Percentiles rank a stretch among this genome's conserved stretches.
phyloP scores from a whole-genome alignment of 2,113 vertebrate genomes.

The Dipodomys merriami region DNA sequence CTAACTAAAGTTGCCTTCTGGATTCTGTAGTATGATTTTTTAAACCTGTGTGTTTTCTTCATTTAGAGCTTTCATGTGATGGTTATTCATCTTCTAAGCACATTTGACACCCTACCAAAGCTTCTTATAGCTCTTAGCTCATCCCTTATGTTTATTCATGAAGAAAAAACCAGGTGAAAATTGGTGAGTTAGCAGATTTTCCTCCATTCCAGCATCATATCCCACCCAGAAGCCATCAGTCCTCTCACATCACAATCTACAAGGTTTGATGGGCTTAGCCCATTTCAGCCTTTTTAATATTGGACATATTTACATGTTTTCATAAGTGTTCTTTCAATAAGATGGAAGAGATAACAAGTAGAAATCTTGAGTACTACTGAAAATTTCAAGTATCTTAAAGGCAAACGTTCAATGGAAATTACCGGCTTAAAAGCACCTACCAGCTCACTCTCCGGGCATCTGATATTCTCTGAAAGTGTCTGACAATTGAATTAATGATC shows the following conservation, averaged over 20 bases:
- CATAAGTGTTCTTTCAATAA: background rate
- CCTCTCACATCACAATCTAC: background rate
- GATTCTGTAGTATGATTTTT: slow-evolving; percentile 41
- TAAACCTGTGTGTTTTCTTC: background rate
- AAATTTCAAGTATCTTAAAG: background rate
- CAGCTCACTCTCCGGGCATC: background rate
- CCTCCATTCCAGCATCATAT: background rate
- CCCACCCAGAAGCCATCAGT: background rate
- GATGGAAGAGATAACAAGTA: background rate
- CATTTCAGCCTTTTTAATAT: background rate
- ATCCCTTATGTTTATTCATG: background rate
- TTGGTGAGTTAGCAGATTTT: background rate
- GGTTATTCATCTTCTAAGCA: slow-evolving; percentile 46
- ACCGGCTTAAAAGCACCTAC: background rate
- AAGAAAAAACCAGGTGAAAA: background rate
- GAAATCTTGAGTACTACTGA: background rate
- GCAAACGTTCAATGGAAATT: background rate
- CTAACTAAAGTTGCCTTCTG: slow-evolving; percentile 64
- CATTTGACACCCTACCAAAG: background rate
- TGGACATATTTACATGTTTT: background rate
- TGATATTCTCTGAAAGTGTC: background rate
- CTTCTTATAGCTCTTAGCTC: background rate
- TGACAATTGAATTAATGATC: background rate
- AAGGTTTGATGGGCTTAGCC: background rate
- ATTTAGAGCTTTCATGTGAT: background rate